phyloP scores from a whole-genome alignment of 2,888 invertebrate genomes.

The Oxycera nigricornis region DNA sequence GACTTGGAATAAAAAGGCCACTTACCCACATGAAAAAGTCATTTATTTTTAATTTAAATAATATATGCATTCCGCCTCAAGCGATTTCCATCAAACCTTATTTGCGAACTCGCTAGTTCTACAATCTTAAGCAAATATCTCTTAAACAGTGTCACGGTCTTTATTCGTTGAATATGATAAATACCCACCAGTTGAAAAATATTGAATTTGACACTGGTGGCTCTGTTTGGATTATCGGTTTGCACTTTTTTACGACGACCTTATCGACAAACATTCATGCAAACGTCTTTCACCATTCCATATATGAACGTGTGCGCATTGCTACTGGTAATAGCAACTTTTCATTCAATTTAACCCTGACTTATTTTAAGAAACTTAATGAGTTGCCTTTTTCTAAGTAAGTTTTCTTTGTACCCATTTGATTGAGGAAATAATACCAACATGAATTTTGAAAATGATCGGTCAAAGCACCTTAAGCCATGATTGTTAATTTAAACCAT shows the following conservation, averaged over 20 bases:
- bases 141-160: constrained; percentile 22
- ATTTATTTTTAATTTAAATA: no score
- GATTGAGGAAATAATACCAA: no score
- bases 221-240: neutral
- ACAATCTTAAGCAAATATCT: neutral
- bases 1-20: no score
- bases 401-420: no score
- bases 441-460: no score
- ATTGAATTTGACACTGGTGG: neutral
- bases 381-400: no score
- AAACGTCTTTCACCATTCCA: neutral
- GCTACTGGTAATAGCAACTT: no score
- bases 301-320: neutral
- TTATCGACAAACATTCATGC: neutral
- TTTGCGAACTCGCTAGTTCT: neutral
- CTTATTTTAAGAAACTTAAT: no score
- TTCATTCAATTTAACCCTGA: no score
- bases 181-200: neutral
- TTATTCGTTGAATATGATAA: neutral
- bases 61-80: neutral
- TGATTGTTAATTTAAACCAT: no score
- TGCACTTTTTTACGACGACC: neutral
- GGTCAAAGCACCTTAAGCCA: no score
- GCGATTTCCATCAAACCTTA: neutral
- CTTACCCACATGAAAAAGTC: no score